A percentile compares a stretch with the other conserved stretches of the same genome.
Evolutionary conservation across 1,140 invertebrate genomes (phyloP).

Genomic region (Lycorma delicatula): DNA sequence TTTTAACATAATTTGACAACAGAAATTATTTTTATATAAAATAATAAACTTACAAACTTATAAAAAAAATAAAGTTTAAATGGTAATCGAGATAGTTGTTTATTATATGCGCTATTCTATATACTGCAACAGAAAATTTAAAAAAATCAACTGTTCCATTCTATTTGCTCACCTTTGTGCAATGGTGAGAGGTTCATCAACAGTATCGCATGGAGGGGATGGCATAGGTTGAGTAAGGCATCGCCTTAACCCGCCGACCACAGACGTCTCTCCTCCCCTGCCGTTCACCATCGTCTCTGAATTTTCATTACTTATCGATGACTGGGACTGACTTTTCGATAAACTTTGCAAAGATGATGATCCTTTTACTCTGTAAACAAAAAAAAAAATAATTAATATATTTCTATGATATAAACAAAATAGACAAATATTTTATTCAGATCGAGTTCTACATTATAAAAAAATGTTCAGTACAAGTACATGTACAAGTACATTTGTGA

Average conservation of each 20-base stretch:
- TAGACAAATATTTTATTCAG: too few relatives aligned
- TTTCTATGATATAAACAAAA: too few relatives aligned
- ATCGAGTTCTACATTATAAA: too few relatives aligned
- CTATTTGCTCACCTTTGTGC: slow-evolving; percentile 44
- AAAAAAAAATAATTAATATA: background rate
- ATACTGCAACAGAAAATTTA: background rate
- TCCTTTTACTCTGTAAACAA: slow-evolving; percentile 8
- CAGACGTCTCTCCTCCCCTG: slow-evolving; percentile 7
- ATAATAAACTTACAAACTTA: too few relatives aligned
- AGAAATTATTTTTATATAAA: too few relatives aligned
- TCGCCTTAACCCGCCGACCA: slow-evolving; percentile 25
- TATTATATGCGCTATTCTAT: background rate
- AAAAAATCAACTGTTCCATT: slow-evolving; percentile 7
- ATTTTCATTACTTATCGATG: background rate
- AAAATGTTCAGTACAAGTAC: too few relatives aligned
- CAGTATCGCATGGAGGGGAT: slow-evolving; percentile 19
- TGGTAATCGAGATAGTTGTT: background rate
- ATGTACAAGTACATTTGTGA: too few relatives aligned
- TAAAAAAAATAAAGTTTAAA: too few relatives aligned
- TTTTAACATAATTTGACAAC: too few relatives aligned
- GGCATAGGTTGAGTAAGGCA: slow-evolving; percentile 31
- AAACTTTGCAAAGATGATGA: background rate
- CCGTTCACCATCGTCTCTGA: slow-evolving; percentile 12
- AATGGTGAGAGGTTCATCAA: slow-evolving; percentile 42
- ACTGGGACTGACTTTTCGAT: slow-evolving; percentile 18